Conservation (phyloP, 2,888 invertebrate species). For the Phyllotreta cruciferae region DNA sequence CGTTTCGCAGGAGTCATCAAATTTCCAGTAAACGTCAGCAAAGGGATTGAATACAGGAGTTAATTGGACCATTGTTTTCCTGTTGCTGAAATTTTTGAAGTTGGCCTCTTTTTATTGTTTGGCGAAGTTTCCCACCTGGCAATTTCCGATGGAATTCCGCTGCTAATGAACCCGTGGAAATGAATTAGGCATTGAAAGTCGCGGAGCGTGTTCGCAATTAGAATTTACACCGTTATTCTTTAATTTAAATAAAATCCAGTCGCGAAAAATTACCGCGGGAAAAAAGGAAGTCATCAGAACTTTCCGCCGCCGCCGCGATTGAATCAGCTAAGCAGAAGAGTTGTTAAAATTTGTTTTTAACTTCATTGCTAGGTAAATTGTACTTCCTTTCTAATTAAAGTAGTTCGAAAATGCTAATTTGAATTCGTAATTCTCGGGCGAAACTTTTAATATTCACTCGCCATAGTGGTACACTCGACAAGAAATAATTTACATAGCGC, state of each 20-base stretch:
- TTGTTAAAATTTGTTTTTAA: slow-evolving; percentile 35
- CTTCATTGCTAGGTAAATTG: slow-evolving; percentile 37
- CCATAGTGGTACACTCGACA: slow-evolving; percentile 33
- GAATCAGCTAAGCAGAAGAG: slow-evolving; percentile 24
- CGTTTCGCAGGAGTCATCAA: slow-evolving; percentile 45
- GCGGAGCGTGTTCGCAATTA: no score
- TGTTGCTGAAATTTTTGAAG: slow-evolving; percentile 31
- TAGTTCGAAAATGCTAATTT: slow-evolving; percentile 42
- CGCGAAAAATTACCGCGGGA: background rate
- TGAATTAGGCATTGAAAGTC: no score
- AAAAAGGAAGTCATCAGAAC: background rate
- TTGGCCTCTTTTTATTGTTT: slow-evolving; percentile 36
- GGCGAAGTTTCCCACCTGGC: slow-evolving; percentile 40
- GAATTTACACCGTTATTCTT: no score
- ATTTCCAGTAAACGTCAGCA: slow-evolving; percentile 38
- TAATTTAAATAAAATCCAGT: no score
- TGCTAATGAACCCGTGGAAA: no score
- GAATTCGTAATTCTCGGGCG: slow-evolving; percentile 42
- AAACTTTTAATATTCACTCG: slow-evolving; percentile 45
- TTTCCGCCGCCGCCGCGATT: slow-evolving; percentile 1
- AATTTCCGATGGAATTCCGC: no score
- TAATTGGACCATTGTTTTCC: slow-evolving; percentile 48
- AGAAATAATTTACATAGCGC: slow-evolving; percentile 46
- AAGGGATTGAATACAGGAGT: slow-evolving; percentile 40
- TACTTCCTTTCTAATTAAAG: slow-evolving; percentile 32